Evolutionary conservation across 1,140 invertebrate species (phyloP).

Genomic region (Whitmania pigra): DNA sequence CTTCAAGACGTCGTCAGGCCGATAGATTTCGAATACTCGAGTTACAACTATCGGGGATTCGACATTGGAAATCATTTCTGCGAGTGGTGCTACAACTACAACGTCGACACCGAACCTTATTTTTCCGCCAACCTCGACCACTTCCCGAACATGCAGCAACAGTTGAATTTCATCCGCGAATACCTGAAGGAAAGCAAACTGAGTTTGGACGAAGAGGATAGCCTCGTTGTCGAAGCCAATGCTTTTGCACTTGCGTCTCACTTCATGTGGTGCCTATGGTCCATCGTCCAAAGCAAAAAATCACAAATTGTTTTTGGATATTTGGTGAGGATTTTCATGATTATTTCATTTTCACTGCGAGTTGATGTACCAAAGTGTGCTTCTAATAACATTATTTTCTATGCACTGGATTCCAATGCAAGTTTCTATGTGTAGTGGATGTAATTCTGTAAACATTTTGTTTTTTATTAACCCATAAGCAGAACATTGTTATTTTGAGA

Average conservation of each 20-base stretch:
- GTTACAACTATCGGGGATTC: slow-evolving; percentile 78
- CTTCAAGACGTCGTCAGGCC: slow-evolving; percentile 37
- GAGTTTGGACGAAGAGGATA: slow-evolving; percentile 35
- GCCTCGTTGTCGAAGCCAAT: slow-evolving; percentile 61
- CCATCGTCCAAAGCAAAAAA: slow-evolving; percentile 68
- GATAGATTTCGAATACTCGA: slow-evolving; percentile 86
- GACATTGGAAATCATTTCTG: slow-evolving; percentile 91
- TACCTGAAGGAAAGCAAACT: slow-evolving; percentile 30
- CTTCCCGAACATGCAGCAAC: slow-evolving; percentile 63
- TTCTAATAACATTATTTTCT: not conserved
- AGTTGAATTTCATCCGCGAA: slow-evolving; percentile 42
- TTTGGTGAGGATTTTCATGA: slow-evolving; percentile 57
- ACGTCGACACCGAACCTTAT: slow-evolving; percentile 56
- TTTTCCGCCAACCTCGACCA: slow-evolving; percentile 39
- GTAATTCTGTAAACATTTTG: not conserved
- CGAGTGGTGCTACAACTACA: slow-evolving; percentile 88
- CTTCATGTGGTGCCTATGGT: slow-evolving; percentile 83
- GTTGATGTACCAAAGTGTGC: not conserved
- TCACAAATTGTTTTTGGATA: slow-evolving; percentile 87
- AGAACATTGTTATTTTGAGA: not conserved
- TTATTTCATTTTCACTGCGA: not conserved
- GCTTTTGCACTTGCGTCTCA: slow-evolving; percentile 74
- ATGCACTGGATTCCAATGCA: not conserved
- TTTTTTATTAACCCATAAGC: not conserved
- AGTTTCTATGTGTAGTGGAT: too few relatives aligned